Conservation (phyloP, 1,140 invertebrate species). For the Battus philenor region DNA sequence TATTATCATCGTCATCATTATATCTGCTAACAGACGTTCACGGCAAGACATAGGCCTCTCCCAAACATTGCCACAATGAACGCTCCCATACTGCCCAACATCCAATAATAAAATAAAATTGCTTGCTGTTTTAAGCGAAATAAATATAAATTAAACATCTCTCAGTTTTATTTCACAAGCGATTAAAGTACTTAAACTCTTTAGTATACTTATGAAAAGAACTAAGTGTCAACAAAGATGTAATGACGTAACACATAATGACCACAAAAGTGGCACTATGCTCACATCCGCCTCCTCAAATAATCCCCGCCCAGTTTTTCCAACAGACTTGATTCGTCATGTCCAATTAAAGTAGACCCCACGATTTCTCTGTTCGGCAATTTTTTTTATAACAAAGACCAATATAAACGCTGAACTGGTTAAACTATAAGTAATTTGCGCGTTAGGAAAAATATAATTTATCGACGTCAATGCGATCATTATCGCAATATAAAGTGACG, state of each 20-base stretch:
- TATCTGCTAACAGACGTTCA: too few species aligned
- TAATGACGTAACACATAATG: slow-evolving; percentile 6
- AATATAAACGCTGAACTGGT: slow-evolving; percentile 7
- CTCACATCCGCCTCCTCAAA: slow-evolving; percentile 46
- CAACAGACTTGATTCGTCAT: slow-evolving; percentile 54
- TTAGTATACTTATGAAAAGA: too few species aligned
- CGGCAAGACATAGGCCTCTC: too few species aligned
- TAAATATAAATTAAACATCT: too few species aligned
- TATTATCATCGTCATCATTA: too few species aligned
- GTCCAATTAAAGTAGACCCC: slow-evolving; percentile 50
- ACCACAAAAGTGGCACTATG: slow-evolving; percentile 19
- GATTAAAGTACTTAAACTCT: too few species aligned
- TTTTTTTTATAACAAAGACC: background rate
- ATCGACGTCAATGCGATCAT: slow-evolving; percentile 7
- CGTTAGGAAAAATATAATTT: slow-evolving; percentile 19
- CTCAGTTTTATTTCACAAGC: too few species aligned
- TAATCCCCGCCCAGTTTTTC: slow-evolving; percentile 55
- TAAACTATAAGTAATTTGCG: slow-evolving; percentile 6
- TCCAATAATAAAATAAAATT: too few species aligned
- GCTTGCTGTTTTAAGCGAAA: too few species aligned
- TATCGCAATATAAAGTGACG: slow-evolving; percentile 20
- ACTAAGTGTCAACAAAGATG: background rate
- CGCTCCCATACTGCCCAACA: too few species aligned
- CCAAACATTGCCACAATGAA: too few species aligned
- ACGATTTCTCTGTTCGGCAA: slow-evolving; percentile 41